Conservation (phyloP, 2,113 vertebrate genomes). For the Cyanoramphus novaezelandiae region DNA sequence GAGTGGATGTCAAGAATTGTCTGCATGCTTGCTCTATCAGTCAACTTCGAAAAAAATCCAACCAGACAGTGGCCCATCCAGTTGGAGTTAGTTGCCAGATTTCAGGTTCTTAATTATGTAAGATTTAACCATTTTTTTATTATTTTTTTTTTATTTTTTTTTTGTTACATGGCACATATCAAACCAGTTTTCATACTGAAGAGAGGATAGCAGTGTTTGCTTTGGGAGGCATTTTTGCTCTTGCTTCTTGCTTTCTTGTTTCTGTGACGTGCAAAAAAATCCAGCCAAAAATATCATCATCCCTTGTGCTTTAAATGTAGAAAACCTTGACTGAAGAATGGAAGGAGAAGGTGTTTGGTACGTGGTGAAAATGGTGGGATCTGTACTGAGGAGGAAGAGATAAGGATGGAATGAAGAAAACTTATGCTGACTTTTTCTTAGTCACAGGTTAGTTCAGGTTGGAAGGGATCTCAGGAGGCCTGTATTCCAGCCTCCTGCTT, state of each 20-base stretch:
- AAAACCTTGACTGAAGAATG: background rate
- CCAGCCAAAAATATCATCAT: background rate
- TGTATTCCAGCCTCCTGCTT: background rate
- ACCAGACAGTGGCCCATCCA: background rate
- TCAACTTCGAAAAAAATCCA: background rate
- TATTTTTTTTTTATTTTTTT: background rate
- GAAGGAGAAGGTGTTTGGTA: background rate
- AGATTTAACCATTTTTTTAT: background rate
- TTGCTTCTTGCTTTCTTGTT: background rate
- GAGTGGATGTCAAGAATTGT: background rate
- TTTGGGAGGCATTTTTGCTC: background rate
- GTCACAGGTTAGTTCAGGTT: background rate
- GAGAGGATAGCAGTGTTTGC: background rate
- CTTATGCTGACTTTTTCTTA: background rate
- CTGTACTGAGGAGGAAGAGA: background rate
- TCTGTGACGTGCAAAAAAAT: background rate
- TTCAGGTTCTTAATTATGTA: constrained; percentile 1
- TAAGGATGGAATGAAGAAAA: background rate
- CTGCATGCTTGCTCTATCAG: background rate
- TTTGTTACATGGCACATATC: background rate
- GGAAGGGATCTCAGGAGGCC: background rate
- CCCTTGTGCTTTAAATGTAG: background rate
- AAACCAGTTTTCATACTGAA: background rate
- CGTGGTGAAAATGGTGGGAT: background rate
- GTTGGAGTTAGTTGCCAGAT: background rate